A percentile compares a stretch with the other conserved stretches of the same genome.
Conservation (phyloP, 2,888 invertebrate species). For the Margaritifera margaritifera region DNA sequence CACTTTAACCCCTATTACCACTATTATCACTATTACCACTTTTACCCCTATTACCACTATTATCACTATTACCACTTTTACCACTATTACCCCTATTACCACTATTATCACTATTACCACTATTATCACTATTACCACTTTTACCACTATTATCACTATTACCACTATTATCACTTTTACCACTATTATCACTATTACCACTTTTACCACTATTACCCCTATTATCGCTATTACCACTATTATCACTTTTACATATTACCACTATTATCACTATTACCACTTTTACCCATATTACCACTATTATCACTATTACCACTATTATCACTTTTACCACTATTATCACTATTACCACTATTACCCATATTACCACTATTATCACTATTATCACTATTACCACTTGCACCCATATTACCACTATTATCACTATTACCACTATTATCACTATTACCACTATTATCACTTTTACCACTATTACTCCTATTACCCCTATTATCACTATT, state of each 20-base stretch:
- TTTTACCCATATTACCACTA: slow-evolving; percentile 2
- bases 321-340: slow-evolving; percentile 10
- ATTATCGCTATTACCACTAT: slow-evolving; percentile 19
- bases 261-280: slow-evolving; percentile 2
- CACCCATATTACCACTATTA: no score
- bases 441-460: no score
- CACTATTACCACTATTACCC: slow-evolving; percentile 7
- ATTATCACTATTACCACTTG: no score
- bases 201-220: slow-evolving; percentile 19
- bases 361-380: slow-evolving; percentile 11
- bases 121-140: no score
- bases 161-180: slow-evolving; percentile 15
- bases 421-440: no score
- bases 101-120: no score
- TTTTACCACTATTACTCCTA: no score
- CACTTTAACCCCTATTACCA: no score
- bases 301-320: slow-evolving; percentile 11
- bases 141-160: no score
- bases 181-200: slow-evolving; percentile 19
- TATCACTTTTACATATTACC: slow-evolving; percentile 15
- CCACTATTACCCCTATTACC: slow-evolving; percentile 8
- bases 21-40: no score
- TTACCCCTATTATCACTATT: no score
- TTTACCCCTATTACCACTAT: slow-evolving; percentile 14
- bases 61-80: slow-evolving; percentile 9